Percentiles rank a stretch among this genome's conserved stretches.
phyloP scores from a whole-genome alignment of 1,140 invertebrate species.

The Belonocnema kinseyi region DNA sequence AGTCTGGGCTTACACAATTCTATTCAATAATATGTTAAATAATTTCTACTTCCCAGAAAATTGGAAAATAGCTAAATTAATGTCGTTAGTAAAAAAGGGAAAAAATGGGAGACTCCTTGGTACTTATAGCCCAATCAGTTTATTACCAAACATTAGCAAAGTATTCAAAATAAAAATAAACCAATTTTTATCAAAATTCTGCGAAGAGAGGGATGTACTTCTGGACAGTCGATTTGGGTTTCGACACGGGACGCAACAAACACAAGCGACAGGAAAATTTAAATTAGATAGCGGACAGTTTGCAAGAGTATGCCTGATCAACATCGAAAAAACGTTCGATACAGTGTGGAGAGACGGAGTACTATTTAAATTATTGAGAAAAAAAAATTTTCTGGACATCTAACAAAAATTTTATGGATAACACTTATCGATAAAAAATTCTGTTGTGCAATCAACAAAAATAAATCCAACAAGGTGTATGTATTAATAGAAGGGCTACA shows the following conservation, averaged over 20 bases:
- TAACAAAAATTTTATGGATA: neutral
- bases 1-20: no score
- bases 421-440: neutral
- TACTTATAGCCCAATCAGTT: neutral
- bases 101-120: no score
- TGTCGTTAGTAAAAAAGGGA: no score
- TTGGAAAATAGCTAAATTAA: no score
- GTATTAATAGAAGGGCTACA: neutral
- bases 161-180: neutral
- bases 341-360: neutral
- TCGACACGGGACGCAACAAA: neutral
- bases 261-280: neutral
- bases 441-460: neutral
- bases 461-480: neutral
- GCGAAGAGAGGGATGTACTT: neutral
- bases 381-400: neutral
- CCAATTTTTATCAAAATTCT: neutral
- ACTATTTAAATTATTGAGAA: neutral
- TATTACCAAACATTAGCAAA: neutral
- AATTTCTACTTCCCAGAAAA: no score
- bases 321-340: neutral
- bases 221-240: neutral
- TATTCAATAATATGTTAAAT: no score
- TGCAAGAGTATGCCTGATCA: neutral
- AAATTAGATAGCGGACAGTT: neutral